Base-by-base conservation (phyloP, 2,797 vertebrate species). In the Gymnopithys bicolor region DNA sequence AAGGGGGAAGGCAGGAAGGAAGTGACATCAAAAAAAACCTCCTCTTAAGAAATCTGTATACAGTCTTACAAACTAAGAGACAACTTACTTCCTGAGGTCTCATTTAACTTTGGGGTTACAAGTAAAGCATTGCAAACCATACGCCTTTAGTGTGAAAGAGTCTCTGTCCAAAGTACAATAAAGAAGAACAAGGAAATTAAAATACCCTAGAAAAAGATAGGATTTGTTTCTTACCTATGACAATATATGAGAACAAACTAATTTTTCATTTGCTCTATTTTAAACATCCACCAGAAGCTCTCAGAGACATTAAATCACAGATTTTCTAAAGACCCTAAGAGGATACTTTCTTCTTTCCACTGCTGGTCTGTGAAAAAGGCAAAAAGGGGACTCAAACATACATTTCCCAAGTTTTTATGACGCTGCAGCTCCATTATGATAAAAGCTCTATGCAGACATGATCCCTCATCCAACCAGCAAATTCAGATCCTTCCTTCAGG, bases 401-500 rank as follows among this genome's bases (percentile, higher is more conserved):
- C 45, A 53, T 78, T 66, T 81, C 32, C 19, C 5, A 21, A 70
- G 30, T 62, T 25, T 17, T 59, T 24, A 76, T 10, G 33, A 74
- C 0, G 0, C 45, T 11, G 8, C 5, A 75, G 15, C 10, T n/a
- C 35, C 8, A 1, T 39, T 64, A 28, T 1, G 7, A 53, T 10
- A 81, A 78, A 48, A 84, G 37, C 8, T 70, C 73, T 30, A 49
- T 1, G 25, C 23, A 86, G 35, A 64, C 9, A 27, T 2, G 1
- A 10, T 55, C 30, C 79, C 56, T 37, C 49, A 8, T 16, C 43
- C 46, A 78, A 93, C 60, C 15, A 84, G 13, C 9, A 59, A 79
- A 67, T 33, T 55, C 49, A 74, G 41, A 53, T 16, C 3, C 13
- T 56, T 83, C 43, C 25, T 77, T 39, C 7, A 25, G 27, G 18